These are phyloP conservation scores for Bucco capensis DNA, from an alignment of 2,113 vertebrate species.

Conservation along the genomic window DNA sequence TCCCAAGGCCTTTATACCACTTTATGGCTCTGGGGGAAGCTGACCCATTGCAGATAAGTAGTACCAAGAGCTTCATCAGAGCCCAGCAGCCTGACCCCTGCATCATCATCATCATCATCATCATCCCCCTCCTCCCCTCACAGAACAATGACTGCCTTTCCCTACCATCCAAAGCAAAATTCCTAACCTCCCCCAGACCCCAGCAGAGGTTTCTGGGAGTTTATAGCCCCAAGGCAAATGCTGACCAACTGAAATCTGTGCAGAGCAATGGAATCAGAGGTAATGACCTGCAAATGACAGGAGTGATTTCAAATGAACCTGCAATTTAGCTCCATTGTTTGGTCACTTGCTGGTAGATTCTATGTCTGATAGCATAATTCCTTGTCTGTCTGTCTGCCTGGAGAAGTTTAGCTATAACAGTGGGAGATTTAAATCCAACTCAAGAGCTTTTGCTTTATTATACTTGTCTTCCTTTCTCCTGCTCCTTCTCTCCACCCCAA, in stretches of 20 bases:
- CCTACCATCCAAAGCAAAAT: background rate
- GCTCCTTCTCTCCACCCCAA: background rate
- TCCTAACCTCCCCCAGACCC: background rate
- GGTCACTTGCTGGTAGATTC: background rate
- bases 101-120: too few species aligned
- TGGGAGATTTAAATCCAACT: background rate
- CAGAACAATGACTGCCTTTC: background rate
- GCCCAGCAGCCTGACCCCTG: background rate
- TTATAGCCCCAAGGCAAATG: background rate
- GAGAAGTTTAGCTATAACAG: background rate
- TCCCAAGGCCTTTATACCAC: background rate
- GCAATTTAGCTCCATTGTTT: background rate
- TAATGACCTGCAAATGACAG: background rate
- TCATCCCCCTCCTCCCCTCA: background rate
- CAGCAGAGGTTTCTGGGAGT: too few species aligned
- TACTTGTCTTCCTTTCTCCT: accelerated
- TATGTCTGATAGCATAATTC: background rate
- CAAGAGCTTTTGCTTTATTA: background rate
- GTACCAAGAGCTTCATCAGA: background rate
- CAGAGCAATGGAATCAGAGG: background rate
- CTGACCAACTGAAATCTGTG: background rate
- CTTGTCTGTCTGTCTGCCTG: background rate
- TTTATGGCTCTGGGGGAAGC: too few species aligned
- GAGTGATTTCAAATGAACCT: background rate
- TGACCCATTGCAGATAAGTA: accelerated